phyloP scores from a whole-genome alignment of 2,888 invertebrate species.

The Mimas tiliae region DNA sequence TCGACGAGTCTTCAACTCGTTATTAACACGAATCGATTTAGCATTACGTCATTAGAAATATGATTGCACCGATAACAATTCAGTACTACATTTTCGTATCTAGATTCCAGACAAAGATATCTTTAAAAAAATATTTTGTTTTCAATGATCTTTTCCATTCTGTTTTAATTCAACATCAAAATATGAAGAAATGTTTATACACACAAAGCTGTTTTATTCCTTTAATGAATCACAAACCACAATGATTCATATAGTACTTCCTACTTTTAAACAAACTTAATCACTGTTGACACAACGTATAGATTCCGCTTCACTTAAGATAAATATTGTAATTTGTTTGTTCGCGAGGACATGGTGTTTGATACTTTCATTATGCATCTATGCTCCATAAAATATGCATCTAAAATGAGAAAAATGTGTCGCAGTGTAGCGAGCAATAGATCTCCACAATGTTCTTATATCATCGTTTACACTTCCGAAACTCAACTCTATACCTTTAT shows the following conservation, averaged over 20 bases:
- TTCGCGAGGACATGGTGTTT: constrained; percentile 65
- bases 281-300: constrained; percentile 6
- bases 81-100: too few species aligned
- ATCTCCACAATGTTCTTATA: constrained; percentile 37
- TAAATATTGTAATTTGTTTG: constrained; percentile 74
- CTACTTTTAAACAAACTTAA: background rate
- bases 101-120: too few species aligned
- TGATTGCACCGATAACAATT: too few species aligned
- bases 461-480: constrained; percentile 28
- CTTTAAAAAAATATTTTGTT: too few species aligned
- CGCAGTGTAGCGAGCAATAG: constrained; percentile 62
- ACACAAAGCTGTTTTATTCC: background rate
- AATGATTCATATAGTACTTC: background rate
- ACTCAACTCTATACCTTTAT: constrained; percentile 38
- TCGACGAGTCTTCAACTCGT: too few species aligned
- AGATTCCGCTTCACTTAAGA: constrained; percentile 36
- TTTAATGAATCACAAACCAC: background rate
- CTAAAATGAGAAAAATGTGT: constrained; percentile 82
- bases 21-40: too few species aligned
- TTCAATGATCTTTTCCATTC: background rate
- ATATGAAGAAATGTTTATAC: background rate
- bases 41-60: too few species aligned
- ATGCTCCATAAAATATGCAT: constrained; percentile 81
- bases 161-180: background rate
- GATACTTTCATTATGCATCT: constrained; percentile 78